These are phyloP conservation scores for Chrysopa pallens DNA, from an alignment of 1,140 invertebrate species.

Conservation along the genomic window DNA sequence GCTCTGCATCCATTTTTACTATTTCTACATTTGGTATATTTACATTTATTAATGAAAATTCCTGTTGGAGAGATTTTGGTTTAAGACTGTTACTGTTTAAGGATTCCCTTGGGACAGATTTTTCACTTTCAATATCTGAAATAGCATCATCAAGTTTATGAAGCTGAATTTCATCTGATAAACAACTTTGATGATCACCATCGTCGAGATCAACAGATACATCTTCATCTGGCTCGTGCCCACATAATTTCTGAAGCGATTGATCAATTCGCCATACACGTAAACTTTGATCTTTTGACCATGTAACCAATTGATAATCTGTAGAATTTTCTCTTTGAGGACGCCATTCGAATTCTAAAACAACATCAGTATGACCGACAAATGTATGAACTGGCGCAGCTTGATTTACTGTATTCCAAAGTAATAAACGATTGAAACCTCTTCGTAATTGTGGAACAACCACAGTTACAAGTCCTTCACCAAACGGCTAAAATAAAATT, in stretches of 20 bases:
- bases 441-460: slow-evolving; percentile 61
- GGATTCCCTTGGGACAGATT: neutral
- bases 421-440: slow-evolving; percentile 61
- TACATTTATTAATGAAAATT: slow-evolving; percentile 72
- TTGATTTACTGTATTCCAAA: slow-evolving; percentile 63
- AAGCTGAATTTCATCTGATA: neutral
- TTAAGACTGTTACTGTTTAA: neutral
- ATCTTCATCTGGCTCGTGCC: slow-evolving; percentile 30
- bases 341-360: slow-evolving; percentile 88
- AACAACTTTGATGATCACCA: neutral
- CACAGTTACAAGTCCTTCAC: slow-evolving; percentile 77
- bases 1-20: slow-evolving; percentile 46
- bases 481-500: slow-evolving; percentile 56
- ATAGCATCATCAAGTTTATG: neutral
- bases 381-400: slow-evolving; percentile 66
- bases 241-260: slow-evolving; percentile 56
- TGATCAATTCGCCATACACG: slow-evolving; percentile 80
- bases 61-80: slow-evolving; percentile 45
- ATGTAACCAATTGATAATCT: slow-evolving; percentile 82
- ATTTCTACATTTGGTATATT: slow-evolving; percentile 74
- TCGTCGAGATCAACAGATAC: slow-evolving; percentile 6
- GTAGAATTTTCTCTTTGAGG: slow-evolving; percentile 35
- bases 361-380: slow-evolving; percentile 82
- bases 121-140: neutral
- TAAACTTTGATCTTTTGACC: slow-evolving; percentile 86